phyloP scores from a whole-genome alignment of 1,140 invertebrate genomes.

The Bombus consobrinus region DNA sequence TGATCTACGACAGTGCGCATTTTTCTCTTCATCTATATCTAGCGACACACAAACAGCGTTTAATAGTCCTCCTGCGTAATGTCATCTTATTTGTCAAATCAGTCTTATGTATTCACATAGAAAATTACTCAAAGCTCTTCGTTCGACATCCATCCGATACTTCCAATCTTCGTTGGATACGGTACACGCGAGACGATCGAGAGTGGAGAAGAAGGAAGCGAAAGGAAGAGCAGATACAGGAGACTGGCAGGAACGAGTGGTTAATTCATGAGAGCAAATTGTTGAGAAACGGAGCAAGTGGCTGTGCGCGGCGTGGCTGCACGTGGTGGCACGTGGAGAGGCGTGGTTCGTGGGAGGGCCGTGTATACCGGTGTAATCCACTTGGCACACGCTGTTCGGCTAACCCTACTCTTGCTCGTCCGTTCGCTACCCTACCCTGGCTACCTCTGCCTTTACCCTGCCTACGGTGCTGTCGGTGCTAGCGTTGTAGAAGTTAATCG shows the following conservation, averaged over 20 bases:
- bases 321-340: slow-evolving; percentile 79
- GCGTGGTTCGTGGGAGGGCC: slow-evolving; percentile 79
- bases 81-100: no score
- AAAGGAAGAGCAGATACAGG: background rate
- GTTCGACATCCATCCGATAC: background rate
- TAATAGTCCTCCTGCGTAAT: no score
- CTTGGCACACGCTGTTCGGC: slow-evolving; percentile 75
- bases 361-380: slow-evolving; percentile 71
- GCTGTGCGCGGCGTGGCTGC: slow-evolving; percentile 57
- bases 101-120: no score
- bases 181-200: background rate
- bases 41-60: no score
- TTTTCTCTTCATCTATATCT: no score
- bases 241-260: background rate
- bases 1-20: background rate
- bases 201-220: background rate
- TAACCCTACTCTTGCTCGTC: slow-evolving; percentile 71
- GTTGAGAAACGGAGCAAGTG: slow-evolving; percentile 27
- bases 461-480: slow-evolving; percentile 41
- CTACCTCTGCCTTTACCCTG: slow-evolving; percentile 56
- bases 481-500: slow-evolving; percentile 29
- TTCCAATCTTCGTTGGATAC: background rate
- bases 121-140: no score
- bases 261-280: slow-evolving; percentile 29
- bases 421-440: slow-evolving; percentile 59